Base-by-base conservation (phyloP, 2,113 vertebrate genomes). In the Hiodon tergisus region DNA sequence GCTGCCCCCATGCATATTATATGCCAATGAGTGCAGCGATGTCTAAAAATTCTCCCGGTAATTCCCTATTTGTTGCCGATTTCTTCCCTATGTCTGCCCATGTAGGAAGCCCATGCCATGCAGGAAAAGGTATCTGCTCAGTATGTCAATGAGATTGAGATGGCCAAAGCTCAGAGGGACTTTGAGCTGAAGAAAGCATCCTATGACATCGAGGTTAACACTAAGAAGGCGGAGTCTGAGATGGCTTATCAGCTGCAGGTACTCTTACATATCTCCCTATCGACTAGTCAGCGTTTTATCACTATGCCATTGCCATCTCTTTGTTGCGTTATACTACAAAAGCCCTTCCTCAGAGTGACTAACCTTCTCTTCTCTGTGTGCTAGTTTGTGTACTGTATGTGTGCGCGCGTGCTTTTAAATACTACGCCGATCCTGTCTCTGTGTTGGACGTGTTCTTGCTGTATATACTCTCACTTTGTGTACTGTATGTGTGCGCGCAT, bases 221-320 rank as follows among this genome's bases (percentile, higher is more conserved):
- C 88, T 57, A 93, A 93, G 86, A 95, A 96, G 75, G 95, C 95
- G 0, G 93, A 96, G 85, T 94, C 95, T 2, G 95, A 97, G 81
- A 89, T 97, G 86, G 95, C 95, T 67, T 97, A 94, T 80, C 95
- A 97, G 80, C 91, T 97, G 54, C 95, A 97, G 95, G 95, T 96
- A 83, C 76, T 80, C 67, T n/a, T 46, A 14, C 31, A 2, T 31
- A 31, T 31, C 31, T 31, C 31, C 31, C 31, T 31, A 31, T 31
- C 31, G 31, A 31, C 31, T 31, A 31, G 31, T 31, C 31, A 31
- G 31, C 31, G 31, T 31, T 31, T 31, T 31, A 31, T 31, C 31
- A 31, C 31, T 31, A 31, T 2, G 31, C 31, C 31, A 31, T 31
- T 31, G 31, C 31, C 31, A 31, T 31, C 31, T 31, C 31, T 31